Conservation (phyloP, 2,888 invertebrate genomes). For the Nemapogon koenigi region DNA sequence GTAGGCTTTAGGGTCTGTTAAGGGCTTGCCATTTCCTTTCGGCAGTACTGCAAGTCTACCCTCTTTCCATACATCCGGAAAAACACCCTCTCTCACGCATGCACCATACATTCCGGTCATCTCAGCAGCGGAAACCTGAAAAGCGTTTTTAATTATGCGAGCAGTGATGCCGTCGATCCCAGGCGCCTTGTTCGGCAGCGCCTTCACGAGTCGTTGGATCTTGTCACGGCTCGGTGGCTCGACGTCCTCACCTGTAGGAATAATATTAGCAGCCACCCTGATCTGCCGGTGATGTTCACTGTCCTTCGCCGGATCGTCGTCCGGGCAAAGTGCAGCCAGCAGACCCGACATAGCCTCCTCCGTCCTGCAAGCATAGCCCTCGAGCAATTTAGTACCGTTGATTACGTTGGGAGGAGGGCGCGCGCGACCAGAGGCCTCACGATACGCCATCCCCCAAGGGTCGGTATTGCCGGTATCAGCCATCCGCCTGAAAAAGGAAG, state of each 20-base stretch:
- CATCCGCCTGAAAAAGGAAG: conserved; percentile 5
- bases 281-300: not conserved
- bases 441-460: conserved; percentile 19
- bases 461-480: conserved; percentile 16
- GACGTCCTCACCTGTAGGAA: not conserved
- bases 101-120: not conserved
- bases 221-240: not conserved
- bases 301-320: not conserved
- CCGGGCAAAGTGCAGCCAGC: conserved; percentile 7
- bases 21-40: no score
- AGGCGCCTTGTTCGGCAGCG: conserved; percentile 4
- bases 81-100: conserved; percentile 6
- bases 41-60: no score
- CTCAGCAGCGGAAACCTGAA: not conserved
- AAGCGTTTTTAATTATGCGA: conserved; percentile 1
- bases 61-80: conserved; percentile 5
- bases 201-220: not conserved
- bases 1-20: conserved; percentile 20
- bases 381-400: conserved; percentile 11
- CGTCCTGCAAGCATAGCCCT: conserved; percentile 10
- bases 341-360: conserved; percentile 16
- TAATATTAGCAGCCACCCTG: not conserved
- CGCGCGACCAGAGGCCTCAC: conserved; percentile 15
- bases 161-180: conserved; percentile 7
- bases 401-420: conserved; percentile 17